Base-by-base conservation (phyloP, 2,797 vertebrate genomes). In the Rhyacichthys aspro region DNA sequence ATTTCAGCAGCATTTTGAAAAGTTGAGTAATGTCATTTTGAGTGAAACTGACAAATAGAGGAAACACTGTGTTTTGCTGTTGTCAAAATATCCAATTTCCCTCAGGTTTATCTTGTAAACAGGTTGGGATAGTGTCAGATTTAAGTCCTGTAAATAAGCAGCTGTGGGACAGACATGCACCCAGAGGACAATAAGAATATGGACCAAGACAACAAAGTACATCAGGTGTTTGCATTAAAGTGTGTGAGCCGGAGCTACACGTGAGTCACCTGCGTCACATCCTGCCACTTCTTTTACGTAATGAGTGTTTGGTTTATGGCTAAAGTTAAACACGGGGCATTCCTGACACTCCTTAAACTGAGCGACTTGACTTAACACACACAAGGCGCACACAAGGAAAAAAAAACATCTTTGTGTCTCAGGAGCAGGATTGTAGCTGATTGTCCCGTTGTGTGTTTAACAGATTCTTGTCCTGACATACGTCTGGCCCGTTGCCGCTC, bases 271-370 rank as follows among this genome's bases (percentile, higher is more conserved):
- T 88, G 76, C 82, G 73, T 88, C 79, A 82, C 28, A 90, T 89
- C 86, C 86, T 63, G 64, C 52, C 62, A 63, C 66, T 75, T 74
- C 67, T 70, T 60, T 74, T 82, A 72, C 53, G 36, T 78, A 83
- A 90, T 66, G 28, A 42, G 45, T 93, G 84, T 93, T 93, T 93
- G 88, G 86, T 83, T 78, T 79, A 72, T 70, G 61, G 88, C 93
- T 90, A 91, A 91, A 91, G 79, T 70, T 90, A 78, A 52, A 81
- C 84, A 69, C 61, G 59, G 34, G 49, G 45, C 76, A 74, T 71
- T 77, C 58, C 53, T 65, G 80, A 79, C 84, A 84, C 90, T 60
- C 82, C 88, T 83, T 52, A 6, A 39, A 43, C 68, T 44, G 14
- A 14, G 62, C 36, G 52, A 47, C 63, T 54, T 3, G 28, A 54